Evolutionary conservation across 1,140 invertebrate genomes (phyloP).

Genomic region (Drosophila malerkotliana): DNA sequence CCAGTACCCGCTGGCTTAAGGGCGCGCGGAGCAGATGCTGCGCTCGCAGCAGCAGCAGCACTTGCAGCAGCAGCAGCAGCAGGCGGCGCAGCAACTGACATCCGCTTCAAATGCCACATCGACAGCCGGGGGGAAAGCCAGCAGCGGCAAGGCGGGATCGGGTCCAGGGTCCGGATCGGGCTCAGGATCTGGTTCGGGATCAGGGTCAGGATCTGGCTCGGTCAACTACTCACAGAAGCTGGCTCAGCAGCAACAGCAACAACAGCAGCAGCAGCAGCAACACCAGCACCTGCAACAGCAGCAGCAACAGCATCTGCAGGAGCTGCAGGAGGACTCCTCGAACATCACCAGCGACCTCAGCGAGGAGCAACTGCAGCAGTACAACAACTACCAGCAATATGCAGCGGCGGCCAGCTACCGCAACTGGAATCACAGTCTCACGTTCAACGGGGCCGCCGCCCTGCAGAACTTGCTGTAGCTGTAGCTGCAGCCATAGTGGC

Average conservation of each 20-base stretch:
- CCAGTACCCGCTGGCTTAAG: constrained; percentile 89
- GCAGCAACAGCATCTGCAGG: constrained; percentile 64
- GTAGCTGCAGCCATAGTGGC: constrained; percentile 26
- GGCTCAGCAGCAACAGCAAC: constrained; percentile 58
- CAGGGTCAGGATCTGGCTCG: constrained; percentile 32
- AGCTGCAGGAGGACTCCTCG: constrained; percentile 78
- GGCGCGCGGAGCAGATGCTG: constrained; percentile 83
- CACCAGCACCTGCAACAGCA: constrained; percentile 69
- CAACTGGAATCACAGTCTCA: constrained; percentile 79
- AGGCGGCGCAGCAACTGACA: constrained; percentile 77
- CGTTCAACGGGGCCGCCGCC: constrained; percentile 77
- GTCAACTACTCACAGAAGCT: constrained; percentile 68
- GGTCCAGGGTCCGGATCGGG: constrained; percentile 32
- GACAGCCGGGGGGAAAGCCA: constrained; percentile 46
- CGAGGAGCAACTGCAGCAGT: constrained; percentile 81
- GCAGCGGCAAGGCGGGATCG: constrained; percentile 66
- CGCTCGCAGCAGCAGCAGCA: constrained; percentile 74
- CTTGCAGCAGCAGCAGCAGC: constrained; percentile 69
- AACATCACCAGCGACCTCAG: constrained; percentile 82
- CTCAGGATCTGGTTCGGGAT: constrained; percentile 37
- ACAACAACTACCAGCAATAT: constrained; percentile 82
- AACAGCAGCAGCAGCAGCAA: constrained; percentile 62
- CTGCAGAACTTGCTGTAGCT: constrained; percentile 80
- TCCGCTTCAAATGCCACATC: constrained; percentile 67
- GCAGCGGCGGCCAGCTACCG: constrained; percentile 77